Percentiles rank a stretch among this genome's conserved stretches.
Conservation (phyloP, 2,113 vertebrate genomes). For the Poicephalus gulielmi region DNA sequence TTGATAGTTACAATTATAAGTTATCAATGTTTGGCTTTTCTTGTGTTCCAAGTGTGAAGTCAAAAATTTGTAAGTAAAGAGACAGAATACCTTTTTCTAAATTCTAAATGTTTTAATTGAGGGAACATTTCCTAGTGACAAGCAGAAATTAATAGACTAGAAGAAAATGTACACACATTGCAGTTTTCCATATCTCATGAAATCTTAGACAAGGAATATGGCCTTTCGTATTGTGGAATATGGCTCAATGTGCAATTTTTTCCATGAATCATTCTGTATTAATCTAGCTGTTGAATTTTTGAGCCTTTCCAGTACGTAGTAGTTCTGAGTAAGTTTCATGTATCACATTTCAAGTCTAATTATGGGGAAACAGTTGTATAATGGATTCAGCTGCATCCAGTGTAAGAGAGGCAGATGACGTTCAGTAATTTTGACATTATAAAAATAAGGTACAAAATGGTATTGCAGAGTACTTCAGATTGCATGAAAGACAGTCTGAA, state of each 20-base stretch:
- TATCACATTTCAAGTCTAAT: constrained; percentile 20
- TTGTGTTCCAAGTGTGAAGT: not conserved
- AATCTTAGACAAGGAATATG: not conserved
- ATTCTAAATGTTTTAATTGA: not conserved
- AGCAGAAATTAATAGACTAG: not conserved
- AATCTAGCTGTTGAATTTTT: not conserved
- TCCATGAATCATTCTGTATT: not conserved
- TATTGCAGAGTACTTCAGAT: not conserved
- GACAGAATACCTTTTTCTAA: not conserved
- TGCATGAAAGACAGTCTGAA: not conserved
- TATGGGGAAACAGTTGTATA: not conserved
- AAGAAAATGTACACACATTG: not conserved
- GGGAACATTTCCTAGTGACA: not conserved
- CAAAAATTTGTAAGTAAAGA: not conserved
- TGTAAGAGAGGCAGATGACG: not conserved
- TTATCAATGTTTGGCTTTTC: not conserved
- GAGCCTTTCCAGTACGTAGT: not conserved
- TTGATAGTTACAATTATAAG: not conserved
- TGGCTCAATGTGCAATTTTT: not conserved
- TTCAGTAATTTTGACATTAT: not conserved
- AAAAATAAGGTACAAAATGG: constrained; percentile 15
- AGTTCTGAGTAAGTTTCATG: not conserved
- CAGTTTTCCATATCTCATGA: not conserved
- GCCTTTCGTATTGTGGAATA: not conserved
- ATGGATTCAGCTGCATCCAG: not conserved